A percentile compares a stretch with the other conserved stretches of the same genome.
Conservation (phyloP, 2,888 invertebrate genomes). For the Andrena praecox region DNA sequence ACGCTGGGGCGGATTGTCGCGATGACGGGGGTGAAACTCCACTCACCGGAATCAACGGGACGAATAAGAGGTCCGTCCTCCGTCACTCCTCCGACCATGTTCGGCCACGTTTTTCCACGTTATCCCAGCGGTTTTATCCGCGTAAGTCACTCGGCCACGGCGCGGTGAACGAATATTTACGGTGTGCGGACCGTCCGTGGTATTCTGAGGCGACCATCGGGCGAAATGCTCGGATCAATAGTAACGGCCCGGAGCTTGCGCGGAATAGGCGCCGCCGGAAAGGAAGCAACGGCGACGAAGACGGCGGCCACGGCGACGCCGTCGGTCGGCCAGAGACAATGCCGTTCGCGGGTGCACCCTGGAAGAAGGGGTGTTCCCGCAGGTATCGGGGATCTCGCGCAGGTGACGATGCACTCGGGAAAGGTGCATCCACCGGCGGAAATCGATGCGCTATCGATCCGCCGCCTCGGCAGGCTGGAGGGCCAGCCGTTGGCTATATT, state of each 20-base stretch:
- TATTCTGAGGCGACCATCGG: constrained; percentile 71
- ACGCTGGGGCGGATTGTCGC: background rate
- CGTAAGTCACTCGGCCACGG: constrained; percentile 58
- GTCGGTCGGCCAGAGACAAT: constrained; percentile 25
- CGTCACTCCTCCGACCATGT: constrained; percentile 80
- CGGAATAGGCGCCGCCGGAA: constrained; percentile 59
- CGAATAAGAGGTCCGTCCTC: constrained; percentile 83
- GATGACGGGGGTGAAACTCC: background rate
- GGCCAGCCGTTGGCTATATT: background rate
- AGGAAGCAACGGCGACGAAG: constrained; percentile 44
- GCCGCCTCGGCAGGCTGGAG: background rate
- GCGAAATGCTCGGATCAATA: constrained; percentile 79
- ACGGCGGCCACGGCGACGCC: constrained; percentile 34
- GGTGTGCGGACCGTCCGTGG: constrained; percentile 74
- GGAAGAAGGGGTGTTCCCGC: constrained; percentile 4
- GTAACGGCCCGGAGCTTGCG: constrained; percentile 77
- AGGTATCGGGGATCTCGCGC: constrained; percentile 34
- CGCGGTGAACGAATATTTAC: constrained; percentile 75
- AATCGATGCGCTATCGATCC: constrained; percentile 37
- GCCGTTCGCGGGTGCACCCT: background rate
- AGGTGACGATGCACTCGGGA: constrained; percentile 34
- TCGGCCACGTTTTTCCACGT: constrained; percentile 69
- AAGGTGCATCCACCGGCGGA: constrained; percentile 24
- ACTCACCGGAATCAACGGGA: constrained; percentile 83
- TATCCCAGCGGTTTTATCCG: constrained; percentile 48